Conservation (phyloP, 2,888 invertebrate species). For the Melikaiella ostensackeni region DNA sequence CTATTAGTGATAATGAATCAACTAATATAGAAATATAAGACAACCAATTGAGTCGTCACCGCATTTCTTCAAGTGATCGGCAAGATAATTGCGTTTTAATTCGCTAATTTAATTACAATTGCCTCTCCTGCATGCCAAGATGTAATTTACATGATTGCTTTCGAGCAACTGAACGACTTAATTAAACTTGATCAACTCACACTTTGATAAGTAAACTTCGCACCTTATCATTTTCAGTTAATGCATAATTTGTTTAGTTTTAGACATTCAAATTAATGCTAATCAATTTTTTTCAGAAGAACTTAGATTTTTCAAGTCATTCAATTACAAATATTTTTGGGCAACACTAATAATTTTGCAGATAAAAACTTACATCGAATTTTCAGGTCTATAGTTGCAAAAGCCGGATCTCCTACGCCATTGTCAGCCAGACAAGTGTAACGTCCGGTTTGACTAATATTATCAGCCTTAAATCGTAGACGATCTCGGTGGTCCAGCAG, state of each 20-base stretch:
- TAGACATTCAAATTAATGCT: no score
- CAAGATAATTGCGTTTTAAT: slow-evolving; percentile 56
- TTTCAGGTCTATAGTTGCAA: slow-evolving; percentile 83
- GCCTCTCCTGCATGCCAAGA: slow-evolving; percentile 50
- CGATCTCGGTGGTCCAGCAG: slow-evolving; percentile 80
- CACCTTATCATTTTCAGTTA: slow-evolving; percentile 21
- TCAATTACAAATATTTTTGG: no score
- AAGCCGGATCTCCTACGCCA: slow-evolving; percentile 86
- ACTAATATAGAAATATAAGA: slow-evolving; percentile 18
- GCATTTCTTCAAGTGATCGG: slow-evolving; percentile 53
- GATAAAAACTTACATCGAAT: slow-evolving; percentile 81
- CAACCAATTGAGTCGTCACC: slow-evolving; percentile 52
- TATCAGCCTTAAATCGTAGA: slow-evolving; percentile 83
- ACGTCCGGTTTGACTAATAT: slow-evolving; percentile 83
- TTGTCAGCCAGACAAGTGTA: slow-evolving; percentile 87
- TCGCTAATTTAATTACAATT: slow-evolving; percentile 61
- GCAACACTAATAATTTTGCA: background rate
- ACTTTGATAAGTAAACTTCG: slow-evolving; percentile 46
- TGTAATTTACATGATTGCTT: slow-evolving; percentile 60
- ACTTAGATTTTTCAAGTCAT: no score
- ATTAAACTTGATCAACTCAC: slow-evolving; percentile 58
- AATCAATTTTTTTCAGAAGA: background rate
- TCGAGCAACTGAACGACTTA: slow-evolving; percentile 49
- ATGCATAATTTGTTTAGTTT: background rate
- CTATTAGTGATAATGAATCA: slow-evolving; percentile 22